Evolutionary conservation across 2,888 invertebrate genomes (phyloP), one percentile per base, ranked within the genome.

Genomic region (Aphelenchoides bicaudatus): DNA sequence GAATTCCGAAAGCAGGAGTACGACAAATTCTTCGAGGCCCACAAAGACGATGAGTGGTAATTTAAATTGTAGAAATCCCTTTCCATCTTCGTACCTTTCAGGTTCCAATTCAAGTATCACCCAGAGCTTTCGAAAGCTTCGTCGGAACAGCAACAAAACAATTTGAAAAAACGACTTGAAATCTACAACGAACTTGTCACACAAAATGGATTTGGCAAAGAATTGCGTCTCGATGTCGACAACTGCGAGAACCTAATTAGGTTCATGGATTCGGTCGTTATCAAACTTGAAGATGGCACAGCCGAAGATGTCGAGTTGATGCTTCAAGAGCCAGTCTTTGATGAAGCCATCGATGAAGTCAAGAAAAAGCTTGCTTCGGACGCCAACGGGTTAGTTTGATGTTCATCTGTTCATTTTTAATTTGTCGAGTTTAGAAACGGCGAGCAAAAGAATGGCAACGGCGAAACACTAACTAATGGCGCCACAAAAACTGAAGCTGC

Each of bases 21-120:
- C 56, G 92, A 92, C 82, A 93, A 96, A 81, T 98, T 98, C 84
- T 98, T 98, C 83, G 88, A 94, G 74, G 88, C 90, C 46, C 98
- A 98, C 84, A 98, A 98, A 83, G 96, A 98, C 79, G 96, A 99
- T 82, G 98, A 98, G 87, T 98, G 98, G 98, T 96, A 48, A 38
- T 57, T 46, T 21, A 2, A 21, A 13, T 25, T 25, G 28, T 29
- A 19, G 8, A n/a, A n/a, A n/a, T n/a, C n/a, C n/a, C n/a, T n/a
- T n/a, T n/a, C n/a, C n/a, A n/a, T n/a, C n/a, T n/a, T n/a, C n/a
- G n/a, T n/a, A n/a, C n/a, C 23, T n/a, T 10, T 3, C 66, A 98
- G 98, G 96, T 98, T 98, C 85, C 92, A 93, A 83, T 87, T 89
- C 73, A 96, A 96, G 84, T 99, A 96, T 80, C 96, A 98, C 81